These are phyloP conservation scores for Morone chrysops DNA, from an alignment of 2,113 vertebrate genomes.

Conservation along the genomic window DNA sequence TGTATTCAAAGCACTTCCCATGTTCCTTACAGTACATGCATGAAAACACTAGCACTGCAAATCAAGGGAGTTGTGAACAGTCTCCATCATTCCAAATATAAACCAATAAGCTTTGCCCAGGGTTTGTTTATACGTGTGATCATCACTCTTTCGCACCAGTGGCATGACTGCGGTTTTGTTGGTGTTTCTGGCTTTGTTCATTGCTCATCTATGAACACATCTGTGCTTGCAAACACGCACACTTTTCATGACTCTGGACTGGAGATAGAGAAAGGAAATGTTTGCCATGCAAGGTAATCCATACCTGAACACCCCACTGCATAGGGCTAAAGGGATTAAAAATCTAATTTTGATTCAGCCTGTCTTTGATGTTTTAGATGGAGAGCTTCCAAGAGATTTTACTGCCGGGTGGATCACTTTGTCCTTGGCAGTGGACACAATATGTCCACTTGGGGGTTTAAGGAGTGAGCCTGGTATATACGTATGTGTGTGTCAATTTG, in stretches of 20 bases:
- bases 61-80: conserved; percentile 28
- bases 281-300: conserved; percentile 63
- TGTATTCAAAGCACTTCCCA: conserved; percentile 15
- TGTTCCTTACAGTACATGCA: neutral
- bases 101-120: conserved; percentile 19
- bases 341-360: conserved; percentile 60
- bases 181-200: neutral
- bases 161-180: conserved; percentile 16
- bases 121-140: conserved; percentile 47
- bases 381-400: conserved; percentile 58
- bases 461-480: conserved; percentile 11
- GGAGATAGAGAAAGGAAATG: conserved; percentile 17
- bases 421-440: conserved; percentile 65
- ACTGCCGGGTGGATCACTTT: conserved; percentile 52
- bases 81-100: conserved; percentile 36
- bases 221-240: conserved; percentile 10
- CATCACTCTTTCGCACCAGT: conserved; percentile 46
- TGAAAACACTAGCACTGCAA: neutral
- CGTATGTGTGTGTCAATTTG: neutral
- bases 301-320: conserved; percentile 55
- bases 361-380: conserved; percentile 64
- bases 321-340: conserved; percentile 69
- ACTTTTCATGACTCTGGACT: conserved; percentile 22
- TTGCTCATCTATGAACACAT: conserved; percentile 37
- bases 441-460: conserved; percentile 4